These are phyloP conservation scores for Drosophila sproati DNA, from an alignment of 1,140 invertebrate genomes.

Conservation along the genomic window DNA sequence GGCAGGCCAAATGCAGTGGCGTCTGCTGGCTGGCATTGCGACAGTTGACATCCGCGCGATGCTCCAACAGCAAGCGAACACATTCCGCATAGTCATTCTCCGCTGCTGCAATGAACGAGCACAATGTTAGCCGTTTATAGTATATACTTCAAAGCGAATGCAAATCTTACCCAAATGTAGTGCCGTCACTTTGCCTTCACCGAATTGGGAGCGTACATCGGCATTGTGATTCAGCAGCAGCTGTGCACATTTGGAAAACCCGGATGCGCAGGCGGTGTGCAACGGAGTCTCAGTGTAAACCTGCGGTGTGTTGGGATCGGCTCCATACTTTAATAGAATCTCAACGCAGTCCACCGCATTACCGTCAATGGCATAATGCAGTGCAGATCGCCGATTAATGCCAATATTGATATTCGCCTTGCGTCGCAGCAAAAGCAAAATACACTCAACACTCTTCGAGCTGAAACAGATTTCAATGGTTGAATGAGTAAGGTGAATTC, in stretches of 20 bases:
- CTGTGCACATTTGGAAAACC: constrained; percentile 88
- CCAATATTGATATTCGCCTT: constrained; percentile 91
- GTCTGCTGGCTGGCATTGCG: constrained; percentile 90
- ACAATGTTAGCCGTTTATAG: not conserved
- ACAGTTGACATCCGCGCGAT: constrained; percentile 88
- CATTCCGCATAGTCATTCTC: constrained; percentile 92
- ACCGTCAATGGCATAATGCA: constrained; percentile 91
- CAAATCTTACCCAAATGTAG: constrained; percentile 88
- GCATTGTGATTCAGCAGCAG: constrained; percentile 90
- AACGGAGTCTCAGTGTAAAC: constrained; percentile 93
- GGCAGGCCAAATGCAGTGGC: constrained; percentile 91
- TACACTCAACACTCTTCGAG: constrained; percentile 85
- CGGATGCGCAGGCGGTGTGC: constrained; percentile 91
- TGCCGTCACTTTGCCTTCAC: constrained; percentile 88
- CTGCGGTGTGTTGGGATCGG: constrained; percentile 91
- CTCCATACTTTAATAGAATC: constrained; percentile 88
- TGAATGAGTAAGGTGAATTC: no score
- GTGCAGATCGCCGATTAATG: constrained; percentile 87
- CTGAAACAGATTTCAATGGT: constrained; percentile 53
- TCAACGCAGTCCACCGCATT: constrained; percentile 89
- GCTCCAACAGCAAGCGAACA: constrained; percentile 89
- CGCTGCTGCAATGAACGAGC: constrained; percentile 85
- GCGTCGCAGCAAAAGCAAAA: constrained; percentile 87
- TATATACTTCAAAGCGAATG: not conserved
- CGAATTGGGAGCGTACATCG: constrained; percentile 90